Evolutionary conservation across 2,113 vertebrate genomes (phyloP), one percentile per base, ranked within the genome.

Genomic region (Ifrita kowaldi): DNA sequence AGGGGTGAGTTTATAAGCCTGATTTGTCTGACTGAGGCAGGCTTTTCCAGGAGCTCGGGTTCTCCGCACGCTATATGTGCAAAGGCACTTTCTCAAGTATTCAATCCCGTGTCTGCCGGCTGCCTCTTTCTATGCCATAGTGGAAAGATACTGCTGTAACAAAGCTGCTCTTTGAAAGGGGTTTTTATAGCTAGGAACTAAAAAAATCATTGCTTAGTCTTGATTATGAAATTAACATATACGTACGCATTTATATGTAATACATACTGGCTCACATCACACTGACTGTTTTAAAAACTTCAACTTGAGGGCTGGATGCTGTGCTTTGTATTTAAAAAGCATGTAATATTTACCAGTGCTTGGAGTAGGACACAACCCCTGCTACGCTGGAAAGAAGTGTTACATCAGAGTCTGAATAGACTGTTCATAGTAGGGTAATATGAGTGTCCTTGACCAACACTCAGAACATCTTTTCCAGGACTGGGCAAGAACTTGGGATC

Each of bases 71-170:
- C 93, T 93, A 77, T 60, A 52, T 56, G 64, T 62, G 79, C 68
- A 71, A 71, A 91, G 77, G 49, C 52, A 60, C 90, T 96, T 88
- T 53, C 88, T 67, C 73, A 44, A 39, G 32, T 21, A 4, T 4
- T 84, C 44, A 13, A 0, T 21, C 49, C 68, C 0, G 0, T 49
- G 60, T 53, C 67, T 0, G 0, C 42, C 0, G 0, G 47, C 57
- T 82, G 56, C 52, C 44, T 62, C 47, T 44, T 64, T 16, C 41
- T 13, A 0, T 16, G 11, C 16, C 5, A 18, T 2, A 22, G 23
- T 9, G 32, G 71, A 19, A 86, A 78, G 65, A 26, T 24, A 44
- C 33, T 65, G 10, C 30, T 62, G 35, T 13, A 14, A 39, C 19
- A 24, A 65, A 49, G 19, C 26, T 52, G 17, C 16, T 86, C 0